Evolutionary conservation across 2,888 invertebrate species (phyloP).

Genomic region (Slavum lentiscoides): DNA sequence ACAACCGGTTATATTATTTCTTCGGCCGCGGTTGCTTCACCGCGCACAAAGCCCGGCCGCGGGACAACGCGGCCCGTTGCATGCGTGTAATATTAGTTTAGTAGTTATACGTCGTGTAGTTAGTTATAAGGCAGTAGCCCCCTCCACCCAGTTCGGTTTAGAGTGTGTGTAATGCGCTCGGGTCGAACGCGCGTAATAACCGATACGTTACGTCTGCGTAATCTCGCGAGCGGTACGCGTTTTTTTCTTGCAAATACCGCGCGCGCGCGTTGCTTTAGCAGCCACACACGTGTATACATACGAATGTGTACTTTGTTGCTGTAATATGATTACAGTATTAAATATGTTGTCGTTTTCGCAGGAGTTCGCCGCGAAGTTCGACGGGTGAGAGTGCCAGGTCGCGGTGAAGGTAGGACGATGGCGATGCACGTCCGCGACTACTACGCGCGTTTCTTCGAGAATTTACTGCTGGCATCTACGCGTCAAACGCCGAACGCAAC

Average conservation of each 20-base stretch:
- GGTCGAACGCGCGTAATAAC: conserved; percentile 6
- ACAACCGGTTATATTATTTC: conserved; percentile 46
- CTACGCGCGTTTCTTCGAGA: background rate
- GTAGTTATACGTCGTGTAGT: no score
- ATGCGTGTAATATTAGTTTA: no score
- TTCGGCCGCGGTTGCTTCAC: conserved; percentile 34
- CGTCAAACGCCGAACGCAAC: background rate
- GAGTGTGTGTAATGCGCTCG: no score
- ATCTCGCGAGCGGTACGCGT: no score
- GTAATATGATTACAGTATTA: no score
- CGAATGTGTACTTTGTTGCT: no score
- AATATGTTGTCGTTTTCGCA: no score
- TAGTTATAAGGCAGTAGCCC: background rate
- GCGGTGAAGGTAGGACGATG: background rate
- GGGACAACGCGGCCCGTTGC: background rate
- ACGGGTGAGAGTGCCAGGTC: background rate
- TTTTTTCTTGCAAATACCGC: background rate
- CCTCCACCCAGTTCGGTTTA: background rate
- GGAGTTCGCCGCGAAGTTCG: conserved; percentile 3
- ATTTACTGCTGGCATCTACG: no score
- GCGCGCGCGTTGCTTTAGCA: background rate
- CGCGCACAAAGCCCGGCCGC: background rate
- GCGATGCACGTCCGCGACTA: background rate
- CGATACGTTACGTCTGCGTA: no score
- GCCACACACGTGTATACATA: no score